These are phyloP conservation scores for Rhombomys opimus DNA, from an alignment of 2,113 vertebrate genomes.

Conservation along the genomic window DNA sequence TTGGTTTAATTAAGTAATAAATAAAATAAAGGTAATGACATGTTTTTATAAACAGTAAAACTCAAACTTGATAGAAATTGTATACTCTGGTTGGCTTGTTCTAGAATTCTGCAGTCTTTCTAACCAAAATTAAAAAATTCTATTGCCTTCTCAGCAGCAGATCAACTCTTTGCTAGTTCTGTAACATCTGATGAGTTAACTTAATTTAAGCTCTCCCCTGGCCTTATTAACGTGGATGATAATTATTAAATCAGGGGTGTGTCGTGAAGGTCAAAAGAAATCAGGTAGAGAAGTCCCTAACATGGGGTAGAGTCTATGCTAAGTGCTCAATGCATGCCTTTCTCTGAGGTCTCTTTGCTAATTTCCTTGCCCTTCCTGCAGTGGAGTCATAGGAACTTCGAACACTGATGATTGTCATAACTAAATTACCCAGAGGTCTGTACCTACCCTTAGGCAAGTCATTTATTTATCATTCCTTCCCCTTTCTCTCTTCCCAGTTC, in stretches of 20 bases:
- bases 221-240: background rate
- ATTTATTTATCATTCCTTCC: conserved; percentile 31
- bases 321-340: background rate
- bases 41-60: background rate
- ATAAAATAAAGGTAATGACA: background rate
- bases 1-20: background rate
- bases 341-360: background rate
- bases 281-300: background rate
- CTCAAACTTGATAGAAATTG: background rate
- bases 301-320: background rate
- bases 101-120: background rate
- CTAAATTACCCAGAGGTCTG: background rate
- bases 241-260: background rate
- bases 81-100: background rate
- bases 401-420: background rate
- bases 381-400: background rate
- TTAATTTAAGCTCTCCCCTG: background rate
- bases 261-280: background rate
- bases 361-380: background rate
- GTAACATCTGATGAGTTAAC: background rate
- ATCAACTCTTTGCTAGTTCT: background rate
- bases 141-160: background rate
- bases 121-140: background rate
- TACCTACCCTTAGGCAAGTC: conserved; percentile 19
- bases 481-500: conserved; percentile 27